phyloP scores from a whole-genome alignment of 2,888 invertebrate genomes.

The Glyphotaelius pellucidus region DNA sequence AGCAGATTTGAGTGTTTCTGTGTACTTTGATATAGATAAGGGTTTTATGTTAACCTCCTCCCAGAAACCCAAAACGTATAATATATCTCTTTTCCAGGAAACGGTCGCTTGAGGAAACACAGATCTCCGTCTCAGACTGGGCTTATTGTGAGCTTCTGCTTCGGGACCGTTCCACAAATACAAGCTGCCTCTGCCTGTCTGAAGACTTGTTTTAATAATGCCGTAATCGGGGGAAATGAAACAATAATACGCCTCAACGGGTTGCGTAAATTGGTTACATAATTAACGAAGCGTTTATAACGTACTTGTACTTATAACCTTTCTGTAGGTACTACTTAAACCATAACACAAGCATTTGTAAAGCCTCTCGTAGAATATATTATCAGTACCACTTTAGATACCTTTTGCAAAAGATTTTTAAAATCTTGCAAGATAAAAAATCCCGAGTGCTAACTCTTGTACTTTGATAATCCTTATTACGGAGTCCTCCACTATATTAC shows the following conservation, averaged over 20 bases:
- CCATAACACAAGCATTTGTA: background rate
- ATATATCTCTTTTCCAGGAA: constrained; percentile 35
- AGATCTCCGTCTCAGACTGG: constrained; percentile 42
- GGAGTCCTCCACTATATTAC: no score
- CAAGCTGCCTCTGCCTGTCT: constrained; percentile 30
- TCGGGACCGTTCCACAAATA: constrained; percentile 33
- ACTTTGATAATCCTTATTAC: no score
- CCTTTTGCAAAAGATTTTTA: background rate
- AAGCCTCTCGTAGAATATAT: background rate
- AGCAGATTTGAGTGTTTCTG: constrained; percentile 55
- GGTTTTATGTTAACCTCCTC: constrained; percentile 58
- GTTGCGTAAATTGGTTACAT: constrained; percentile 3
- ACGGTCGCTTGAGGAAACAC: constrained; percentile 45
- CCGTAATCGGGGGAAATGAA: constrained; percentile 30
- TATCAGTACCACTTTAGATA: background rate
- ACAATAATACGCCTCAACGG: constrained; percentile 16
- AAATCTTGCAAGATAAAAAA: background rate
- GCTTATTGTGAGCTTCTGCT: constrained; percentile 35
- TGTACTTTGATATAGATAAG: constrained; percentile 55
- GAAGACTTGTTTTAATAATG: constrained; percentile 36
- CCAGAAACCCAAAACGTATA: constrained; percentile 25
- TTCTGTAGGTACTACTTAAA: background rate
- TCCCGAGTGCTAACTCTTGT: background rate
- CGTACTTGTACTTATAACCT: background rate
- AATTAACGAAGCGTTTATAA: background rate